Conservation (phyloP, 2,113 vertebrate species). For the Callionymus lyra region DNA sequence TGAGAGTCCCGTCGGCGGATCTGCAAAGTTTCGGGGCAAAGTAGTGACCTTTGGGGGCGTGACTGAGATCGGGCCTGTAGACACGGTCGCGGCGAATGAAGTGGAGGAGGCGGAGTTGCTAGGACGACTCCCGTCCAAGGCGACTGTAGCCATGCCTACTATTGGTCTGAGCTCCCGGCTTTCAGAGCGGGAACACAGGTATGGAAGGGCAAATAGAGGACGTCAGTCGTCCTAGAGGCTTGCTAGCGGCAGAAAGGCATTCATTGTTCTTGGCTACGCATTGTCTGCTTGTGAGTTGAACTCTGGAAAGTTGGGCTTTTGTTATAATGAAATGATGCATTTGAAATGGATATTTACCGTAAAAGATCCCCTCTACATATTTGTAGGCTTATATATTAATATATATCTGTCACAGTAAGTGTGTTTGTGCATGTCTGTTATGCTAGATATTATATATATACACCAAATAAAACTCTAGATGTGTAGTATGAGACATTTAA, state of each 20-base stretch:
- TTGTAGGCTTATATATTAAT: too few species aligned
- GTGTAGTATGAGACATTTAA: too few species aligned
- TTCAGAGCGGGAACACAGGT: conserved; percentile 64
- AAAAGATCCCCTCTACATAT: too few species aligned
- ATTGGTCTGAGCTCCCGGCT: conserved; percentile 60
- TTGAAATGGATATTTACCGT: background rate
- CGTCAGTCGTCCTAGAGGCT: conserved; percentile 13
- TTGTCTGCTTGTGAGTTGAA: conserved; percentile 5
- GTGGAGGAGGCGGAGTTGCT: conserved; percentile 61
- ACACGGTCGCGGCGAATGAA: conserved; percentile 57
- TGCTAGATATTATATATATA: too few species aligned
- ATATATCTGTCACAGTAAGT: too few species aligned
- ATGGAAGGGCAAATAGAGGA: conserved; percentile 34
- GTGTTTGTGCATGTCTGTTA: too few species aligned
- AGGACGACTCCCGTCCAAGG: conserved; percentile 60
- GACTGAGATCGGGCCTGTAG: conserved; percentile 83
- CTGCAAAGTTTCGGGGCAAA: conserved; percentile 68
- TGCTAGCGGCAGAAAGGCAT: conserved; percentile 7
- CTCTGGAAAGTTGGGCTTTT: too few species aligned
- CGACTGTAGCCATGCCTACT: conserved; percentile 64
- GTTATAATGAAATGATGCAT: background rate
- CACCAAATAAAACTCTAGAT: too few species aligned
- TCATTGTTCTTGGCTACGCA: conserved; percentile 5
- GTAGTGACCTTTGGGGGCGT: conserved; percentile 90
- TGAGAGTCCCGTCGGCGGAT: conserved; percentile 52